Evolutionary conservation across 2,888 invertebrate species (phyloP).

Genomic region (Seira sanloemensis): DNA sequence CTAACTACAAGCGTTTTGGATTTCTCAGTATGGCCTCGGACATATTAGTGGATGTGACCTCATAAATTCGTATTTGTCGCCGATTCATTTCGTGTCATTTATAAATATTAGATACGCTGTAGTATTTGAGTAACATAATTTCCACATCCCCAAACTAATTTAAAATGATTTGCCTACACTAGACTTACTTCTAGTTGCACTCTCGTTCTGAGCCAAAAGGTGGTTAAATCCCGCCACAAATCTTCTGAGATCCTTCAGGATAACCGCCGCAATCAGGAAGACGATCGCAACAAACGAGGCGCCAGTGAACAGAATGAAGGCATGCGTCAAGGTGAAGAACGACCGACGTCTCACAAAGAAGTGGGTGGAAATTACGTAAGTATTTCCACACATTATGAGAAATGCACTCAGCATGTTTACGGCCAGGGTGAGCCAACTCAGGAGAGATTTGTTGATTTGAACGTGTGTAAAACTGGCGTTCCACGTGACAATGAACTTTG

Average conservation of each 20-base stretch:
- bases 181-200: neutral
- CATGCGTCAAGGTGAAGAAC: neutral
- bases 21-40: too few species aligned
- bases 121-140: too few species aligned
- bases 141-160: too few species aligned
- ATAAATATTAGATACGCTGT: too few species aligned
- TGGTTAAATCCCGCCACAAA: neutral
- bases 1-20: too few species aligned
- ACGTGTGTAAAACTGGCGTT: neutral
- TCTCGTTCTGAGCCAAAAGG: neutral
- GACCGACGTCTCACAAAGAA: neutral
- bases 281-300: neutral
- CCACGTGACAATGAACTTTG: neutral
- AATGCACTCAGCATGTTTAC: neutral
- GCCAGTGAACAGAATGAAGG: slow-evolving; percentile 20
- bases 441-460: neutral
- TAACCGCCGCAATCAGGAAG: neutral
- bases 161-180: neutral
- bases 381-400: neutral
- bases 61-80: too few species aligned
- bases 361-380: neutral
- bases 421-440: neutral
- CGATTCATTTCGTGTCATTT: too few species aligned
- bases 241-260: neutral
- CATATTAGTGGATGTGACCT: too few species aligned